A percentile compares a stretch with the other conserved stretches of the same genome.
phyloP scores from a whole-genome alignment of 1,140 invertebrate genomes.

The Drosophila willistoni region DNA sequence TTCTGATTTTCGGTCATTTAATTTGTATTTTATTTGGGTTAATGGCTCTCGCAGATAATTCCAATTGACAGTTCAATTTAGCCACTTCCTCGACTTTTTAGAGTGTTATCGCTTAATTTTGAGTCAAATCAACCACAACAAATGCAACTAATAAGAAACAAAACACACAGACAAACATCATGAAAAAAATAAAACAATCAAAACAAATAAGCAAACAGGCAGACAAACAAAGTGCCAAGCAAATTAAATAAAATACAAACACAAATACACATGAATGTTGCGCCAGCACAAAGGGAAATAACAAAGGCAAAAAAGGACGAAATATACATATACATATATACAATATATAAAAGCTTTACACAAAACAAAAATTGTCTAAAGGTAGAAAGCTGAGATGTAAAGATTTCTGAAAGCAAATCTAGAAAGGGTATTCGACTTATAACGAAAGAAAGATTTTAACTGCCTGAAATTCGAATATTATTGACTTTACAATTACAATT shows the following conservation, averaged over 20 bases:
- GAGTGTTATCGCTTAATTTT: not conserved
- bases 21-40: not conserved
- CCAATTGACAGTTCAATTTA: not conserved
- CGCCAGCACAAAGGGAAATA: not conserved
- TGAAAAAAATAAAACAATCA: slow-evolving; percentile 26
- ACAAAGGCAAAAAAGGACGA: not conserved
- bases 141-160: slow-evolving; percentile 1
- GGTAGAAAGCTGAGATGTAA: slow-evolving; percentile 3
- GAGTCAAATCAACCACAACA: not conserved
- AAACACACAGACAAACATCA: slow-evolving; percentile 25
- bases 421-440: not conserved
- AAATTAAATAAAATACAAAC: slow-evolving; percentile 55
- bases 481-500: too few species aligned
- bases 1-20: slow-evolving; percentile 17
- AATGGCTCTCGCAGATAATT: not conserved
- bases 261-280: slow-evolving; percentile 5
- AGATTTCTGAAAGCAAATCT: not conserved
- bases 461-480: not conserved
- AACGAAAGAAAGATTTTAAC: not conserved
- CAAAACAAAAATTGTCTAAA: slow-evolving; percentile 4
- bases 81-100: not conserved
- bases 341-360: slow-evolving; percentile 3
- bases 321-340: too few species aligned
- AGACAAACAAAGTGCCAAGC: slow-evolving; percentile 47
- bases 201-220: slow-evolving; percentile 56